Conservation (phyloP, 2,888 invertebrate species). For the Bruchidius siliquastri region DNA sequence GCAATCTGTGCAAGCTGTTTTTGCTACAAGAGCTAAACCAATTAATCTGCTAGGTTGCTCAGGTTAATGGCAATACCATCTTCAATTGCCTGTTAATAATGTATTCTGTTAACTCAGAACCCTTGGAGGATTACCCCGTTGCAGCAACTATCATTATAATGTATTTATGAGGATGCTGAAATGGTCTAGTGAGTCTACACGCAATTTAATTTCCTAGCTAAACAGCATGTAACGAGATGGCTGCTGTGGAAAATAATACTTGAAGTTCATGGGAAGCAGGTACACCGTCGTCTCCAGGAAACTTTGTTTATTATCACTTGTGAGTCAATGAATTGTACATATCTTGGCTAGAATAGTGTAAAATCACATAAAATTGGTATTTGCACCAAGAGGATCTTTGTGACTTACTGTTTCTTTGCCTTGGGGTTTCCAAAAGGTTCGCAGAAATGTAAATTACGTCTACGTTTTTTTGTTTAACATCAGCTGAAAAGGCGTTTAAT, state of each 20-base stretch:
- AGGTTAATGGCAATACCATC: background rate
- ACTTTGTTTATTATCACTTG: background rate
- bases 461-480: no score
- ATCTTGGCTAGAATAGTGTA: background rate
- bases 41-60: background rate
- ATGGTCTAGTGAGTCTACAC: background rate
- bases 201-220: background rate
- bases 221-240: background rate
- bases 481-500: no score
- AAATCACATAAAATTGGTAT: no score
- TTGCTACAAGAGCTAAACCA: background rate
- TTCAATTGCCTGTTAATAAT: background rate
- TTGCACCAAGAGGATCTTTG: no score
- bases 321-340: background rate
- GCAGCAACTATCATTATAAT: background rate
- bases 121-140: background rate
- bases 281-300: background rate
- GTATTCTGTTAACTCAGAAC: background rate
- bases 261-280: background rate
- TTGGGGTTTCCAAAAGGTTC: no score
- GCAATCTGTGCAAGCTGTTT: background rate
- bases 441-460: no score
- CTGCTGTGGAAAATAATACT: background rate
- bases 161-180: background rate
- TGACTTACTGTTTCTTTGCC: no score